Percentiles rank a stretch among this genome's conserved stretches.
Evolutionary conservation across 1,140 invertebrate genomes (phyloP).

Genomic region (Colletes latitarsis): DNA sequence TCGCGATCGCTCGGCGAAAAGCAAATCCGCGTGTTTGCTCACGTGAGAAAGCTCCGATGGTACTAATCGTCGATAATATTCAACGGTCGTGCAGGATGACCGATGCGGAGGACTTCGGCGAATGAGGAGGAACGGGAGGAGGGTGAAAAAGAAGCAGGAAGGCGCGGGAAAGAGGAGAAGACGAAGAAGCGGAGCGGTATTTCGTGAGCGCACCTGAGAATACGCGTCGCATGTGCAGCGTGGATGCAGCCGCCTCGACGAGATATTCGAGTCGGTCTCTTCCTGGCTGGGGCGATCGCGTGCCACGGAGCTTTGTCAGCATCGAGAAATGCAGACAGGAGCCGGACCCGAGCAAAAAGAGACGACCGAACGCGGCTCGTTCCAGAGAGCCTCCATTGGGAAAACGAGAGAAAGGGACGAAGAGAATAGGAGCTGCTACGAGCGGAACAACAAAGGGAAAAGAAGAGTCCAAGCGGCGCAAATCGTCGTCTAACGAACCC

Average conservation of each 20-base stretch:
- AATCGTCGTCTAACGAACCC: constrained; percentile 32
- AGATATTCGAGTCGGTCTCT: constrained; percentile 43
- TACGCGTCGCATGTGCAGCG: constrained; percentile 11
- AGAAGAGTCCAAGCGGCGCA: constrained; percentile 15
- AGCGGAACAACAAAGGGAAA: constrained; percentile 34
- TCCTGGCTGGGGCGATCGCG: constrained; percentile 56
- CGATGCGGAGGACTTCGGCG: not conserved
- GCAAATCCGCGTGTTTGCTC: constrained; percentile 59
- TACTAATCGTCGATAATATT: constrained; percentile 57
- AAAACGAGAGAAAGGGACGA: constrained; percentile 10
- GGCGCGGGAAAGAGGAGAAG: not conserved
- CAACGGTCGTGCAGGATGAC: not conserved
- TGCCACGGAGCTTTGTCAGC: constrained; percentile 58
- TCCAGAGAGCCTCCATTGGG: not conserved
- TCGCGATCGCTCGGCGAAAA: constrained; percentile 35
- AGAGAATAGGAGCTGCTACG: not conserved
- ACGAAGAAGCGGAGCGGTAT: constrained; percentile 4
- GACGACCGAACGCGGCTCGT: constrained; percentile 10
- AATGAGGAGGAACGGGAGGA: not conserved
- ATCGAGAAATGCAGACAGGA: constrained; percentile 57
- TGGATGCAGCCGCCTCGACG: constrained; percentile 11
- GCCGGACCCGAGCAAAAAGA: constrained; percentile 37
- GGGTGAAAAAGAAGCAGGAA: not conserved
- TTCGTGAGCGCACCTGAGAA: constrained; percentile 38
- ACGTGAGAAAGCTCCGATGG: constrained; percentile 52